Evolutionary conservation across 2,113 vertebrate species (phyloP), one percentile per base, ranked within the genome.

Genomic region (Colistium nudipinnis): DNA sequence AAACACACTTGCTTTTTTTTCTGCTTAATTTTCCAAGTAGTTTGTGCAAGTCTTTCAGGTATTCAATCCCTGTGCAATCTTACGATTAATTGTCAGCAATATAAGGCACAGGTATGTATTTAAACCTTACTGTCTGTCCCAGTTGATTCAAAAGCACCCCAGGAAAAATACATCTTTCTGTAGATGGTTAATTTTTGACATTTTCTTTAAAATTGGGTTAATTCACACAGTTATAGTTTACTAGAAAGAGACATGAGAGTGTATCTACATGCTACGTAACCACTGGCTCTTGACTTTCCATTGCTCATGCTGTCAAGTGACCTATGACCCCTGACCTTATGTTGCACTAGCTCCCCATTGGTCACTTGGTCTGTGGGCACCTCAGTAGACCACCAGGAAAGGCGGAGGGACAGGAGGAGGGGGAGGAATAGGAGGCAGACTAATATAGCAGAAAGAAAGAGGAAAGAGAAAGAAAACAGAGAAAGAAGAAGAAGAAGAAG

Each of bases 311-410:
- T 75, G 78, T 57, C 66, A 35, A 7, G 35, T 69, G 85, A 85
- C 85, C 87, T 78, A 3, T 76, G 84, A 80, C 82, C 71, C 72
- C 68, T 80, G 81, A 90, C 86, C 87, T 89, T 74, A 72, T 64
- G 78, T 44, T 88, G 74, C 87, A 71, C 82, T 33, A 35, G 62
- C 71, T 69, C 59, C 77, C 6, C 33, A 87, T 81, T 88, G 86
- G 87, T 14, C 59, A 28, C 61, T 75, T 72, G 61, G 70, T 78
- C 64, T 24, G 24, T 8, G 78, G 76, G 66, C 73, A 36, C 49
- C 63, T 70, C 3, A 2, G 51, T 24, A 28, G 89, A 88, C 87
- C 86, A 89, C 89, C 89, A 63, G 36, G 71, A 48, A 63, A 71
- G 74, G 27, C 61, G 33, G 39, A 35, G 65, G 48, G 4, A 9